Base-by-base conservation (phyloP, 1,140 invertebrate species). In the Idris sp. region DNA sequence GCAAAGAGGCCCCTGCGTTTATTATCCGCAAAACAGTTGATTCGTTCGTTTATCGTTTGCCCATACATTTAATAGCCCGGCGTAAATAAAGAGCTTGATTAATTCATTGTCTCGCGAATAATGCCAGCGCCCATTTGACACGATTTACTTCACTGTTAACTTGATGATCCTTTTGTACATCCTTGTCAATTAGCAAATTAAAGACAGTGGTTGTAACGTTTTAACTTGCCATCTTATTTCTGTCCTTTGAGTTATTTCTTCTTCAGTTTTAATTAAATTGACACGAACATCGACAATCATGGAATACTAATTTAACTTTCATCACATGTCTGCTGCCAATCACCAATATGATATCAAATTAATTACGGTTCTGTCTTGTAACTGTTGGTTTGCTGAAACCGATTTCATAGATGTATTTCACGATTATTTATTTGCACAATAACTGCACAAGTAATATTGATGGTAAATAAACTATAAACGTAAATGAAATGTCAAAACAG, bases 11-110 rank as follows among this genome's bases (percentile, higher is more conserved):
- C 36, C 25, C 5, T 8, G 46, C 38, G 11, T 25, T 35, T 30
- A n/a, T n/a, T n/a, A 38, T 68, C 67, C 43, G 61, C 64, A 74
- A 75, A 79, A 56, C 61, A 49, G 54, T 68, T 40, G 43, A 74
- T 58, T 62, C 48, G 62, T 73, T 69, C 62, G 68, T 54, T 77
- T 54, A 73, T 74, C 58, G 68, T 44, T 48, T 22, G 61, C 26
- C 25, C 26, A 51, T 61, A 62, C 26, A 59, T 71, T 48, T 11
- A 51, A 49, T 48, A 16, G 22, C 4, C 44, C 22, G 11, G 40
- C 35, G 2, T 19, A 58, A 49, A 64, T 58, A 49, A 67, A 56
- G 56, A 28, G 38, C 28, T 40, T 59, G 58, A 75, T 68, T 64
- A 74, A 74, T 74, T 74, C 41, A 75, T 75, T 68, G 58, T 59